Percentiles rank a stretch among this genome's conserved stretches.
These are phyloP conservation scores for Nomada hirtipes DNA, from an alignment of 2,888 invertebrate species.

Conservation along the genomic window DNA sequence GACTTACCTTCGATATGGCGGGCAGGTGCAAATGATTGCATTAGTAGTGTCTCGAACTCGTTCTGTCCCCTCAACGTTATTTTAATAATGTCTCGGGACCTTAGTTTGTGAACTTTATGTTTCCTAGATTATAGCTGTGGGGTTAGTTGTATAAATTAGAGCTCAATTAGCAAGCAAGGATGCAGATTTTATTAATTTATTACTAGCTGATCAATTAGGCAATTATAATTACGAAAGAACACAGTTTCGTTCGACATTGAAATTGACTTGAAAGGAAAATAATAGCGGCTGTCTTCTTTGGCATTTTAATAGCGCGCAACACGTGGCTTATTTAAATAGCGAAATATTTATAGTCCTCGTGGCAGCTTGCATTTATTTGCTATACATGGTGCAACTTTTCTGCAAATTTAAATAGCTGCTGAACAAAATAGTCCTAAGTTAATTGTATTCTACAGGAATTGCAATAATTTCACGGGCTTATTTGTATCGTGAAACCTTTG, in stretches of 20 bases:
- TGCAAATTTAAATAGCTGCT: neutral
- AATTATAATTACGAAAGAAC: no score
- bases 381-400: neutral
- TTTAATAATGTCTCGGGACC: neutral
- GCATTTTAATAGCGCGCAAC: neutral
- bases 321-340: neutral
- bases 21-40: conserved; percentile 47
- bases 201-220: neutral
- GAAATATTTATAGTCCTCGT: neutral
- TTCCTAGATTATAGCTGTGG: no score
- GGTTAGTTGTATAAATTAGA: no score
- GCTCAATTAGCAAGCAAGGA: no score
- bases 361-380: neutral
- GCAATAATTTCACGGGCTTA: no score
- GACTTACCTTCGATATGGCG: conserved; percentile 17
- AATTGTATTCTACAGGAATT: no score
- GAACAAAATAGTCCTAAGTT: no score
- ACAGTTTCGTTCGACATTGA: neutral
- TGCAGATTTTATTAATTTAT: neutral
- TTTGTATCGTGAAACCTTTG: no score
- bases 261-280: neutral
- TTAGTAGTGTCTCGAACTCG: conserved; percentile 5
- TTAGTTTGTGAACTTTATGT: neutral
- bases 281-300: neutral
- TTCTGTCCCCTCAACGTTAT: neutral